A percentile compares a stretch with the other conserved stretches of the same genome.
phyloP scores from a whole-genome alignment of 2,113 vertebrate species.

The Phyllostomus discolor region DNA sequence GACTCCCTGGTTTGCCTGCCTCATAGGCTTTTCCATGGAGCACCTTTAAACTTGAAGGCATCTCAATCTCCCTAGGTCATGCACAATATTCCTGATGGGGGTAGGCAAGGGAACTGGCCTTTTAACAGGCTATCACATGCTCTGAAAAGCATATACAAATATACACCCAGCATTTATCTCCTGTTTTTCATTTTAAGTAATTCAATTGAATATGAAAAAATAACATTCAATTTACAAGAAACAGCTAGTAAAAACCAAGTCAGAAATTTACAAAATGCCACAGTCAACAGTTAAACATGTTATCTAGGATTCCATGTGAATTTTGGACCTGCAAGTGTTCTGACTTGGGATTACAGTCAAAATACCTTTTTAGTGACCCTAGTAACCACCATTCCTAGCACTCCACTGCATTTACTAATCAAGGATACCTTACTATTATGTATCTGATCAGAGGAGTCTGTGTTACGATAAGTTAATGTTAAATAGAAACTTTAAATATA shows the following conservation, averaged over 20 bases:
- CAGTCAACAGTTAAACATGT: neutral
- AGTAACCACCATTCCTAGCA: neutral
- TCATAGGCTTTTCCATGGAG: neutral
- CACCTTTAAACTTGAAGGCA: neutral
- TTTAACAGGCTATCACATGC: neutral
- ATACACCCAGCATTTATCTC: neutral
- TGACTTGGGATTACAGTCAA: neutral
- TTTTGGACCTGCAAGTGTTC: neutral
- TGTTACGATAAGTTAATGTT: neutral
- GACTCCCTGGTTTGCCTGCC: neutral
- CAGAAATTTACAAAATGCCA: neutral
- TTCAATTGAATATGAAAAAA: neutral
- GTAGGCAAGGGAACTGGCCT: neutral
- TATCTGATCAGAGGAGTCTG: neutral
- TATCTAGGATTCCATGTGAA: neutral
- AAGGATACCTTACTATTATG: neutral
- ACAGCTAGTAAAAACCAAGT: neutral
- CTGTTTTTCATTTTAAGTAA: conserved; percentile 12
- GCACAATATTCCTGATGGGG: neutral
- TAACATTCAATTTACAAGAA: neutral
- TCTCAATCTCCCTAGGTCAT: neutral
- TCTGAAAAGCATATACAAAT: conserved; percentile 15
- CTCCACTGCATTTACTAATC: neutral
- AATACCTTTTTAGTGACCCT: neutral
- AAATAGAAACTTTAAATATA: neutral